Evolutionary conservation across 2,888 invertebrate genomes (phyloP).

Genomic region (Eupelmus urozonus): DNA sequence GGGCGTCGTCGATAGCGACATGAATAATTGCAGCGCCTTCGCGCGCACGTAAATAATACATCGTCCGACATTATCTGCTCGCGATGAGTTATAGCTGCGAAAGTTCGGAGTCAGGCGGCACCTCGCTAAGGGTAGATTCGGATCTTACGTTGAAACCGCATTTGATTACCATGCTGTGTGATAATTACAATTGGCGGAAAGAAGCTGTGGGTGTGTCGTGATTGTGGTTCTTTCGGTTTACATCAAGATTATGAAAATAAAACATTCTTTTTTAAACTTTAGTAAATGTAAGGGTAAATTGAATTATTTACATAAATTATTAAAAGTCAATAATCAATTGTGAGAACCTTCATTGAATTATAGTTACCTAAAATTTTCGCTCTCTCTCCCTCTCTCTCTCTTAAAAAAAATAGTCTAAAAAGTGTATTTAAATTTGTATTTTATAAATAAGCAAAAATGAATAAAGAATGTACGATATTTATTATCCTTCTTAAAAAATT

Average conservation of each 20-base stretch:
- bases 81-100: conserved; percentile 71
- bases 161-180: conserved; percentile 45
- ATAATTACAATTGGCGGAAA: conserved; percentile 50
- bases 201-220: background rate
- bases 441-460: background rate
- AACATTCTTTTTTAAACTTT: no score
- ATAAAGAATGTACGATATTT: conserved; percentile 28
- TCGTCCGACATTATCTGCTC: conserved; percentile 71
- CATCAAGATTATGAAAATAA: no score
- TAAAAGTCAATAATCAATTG: no score
- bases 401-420: no score
- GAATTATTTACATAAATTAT: no score
- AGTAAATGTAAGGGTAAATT: no score
- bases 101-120: conserved; percentile 60
- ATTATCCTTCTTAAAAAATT: no score
- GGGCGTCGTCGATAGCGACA: conserved; percentile 68
- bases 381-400: no score
- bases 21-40: conserved; percentile 72
- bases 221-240: no score
- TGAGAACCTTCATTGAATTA: no score
- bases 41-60: conserved; percentile 73
- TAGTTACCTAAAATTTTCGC: no score
- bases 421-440: background rate
- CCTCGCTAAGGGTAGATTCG: conserved; percentile 73
- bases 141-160: conserved; percentile 70